Evolutionary conservation across 1,140 invertebrate species (phyloP).

Genomic region (Zaprionus inermis): DNA sequence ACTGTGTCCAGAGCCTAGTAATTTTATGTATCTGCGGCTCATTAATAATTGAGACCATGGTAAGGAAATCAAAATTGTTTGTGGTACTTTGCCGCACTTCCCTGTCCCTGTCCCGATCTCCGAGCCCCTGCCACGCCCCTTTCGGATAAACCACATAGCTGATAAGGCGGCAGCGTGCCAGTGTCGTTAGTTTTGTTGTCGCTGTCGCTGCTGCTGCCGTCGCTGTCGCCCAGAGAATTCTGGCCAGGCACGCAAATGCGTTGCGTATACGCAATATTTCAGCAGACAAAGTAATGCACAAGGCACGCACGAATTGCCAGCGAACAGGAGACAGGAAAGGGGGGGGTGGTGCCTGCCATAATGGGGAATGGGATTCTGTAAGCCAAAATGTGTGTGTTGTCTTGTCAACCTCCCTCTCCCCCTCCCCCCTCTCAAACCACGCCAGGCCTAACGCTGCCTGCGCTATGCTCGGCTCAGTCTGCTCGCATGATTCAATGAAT

Average conservation of each 20-base stretch:
- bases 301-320: constrained; percentile 43
- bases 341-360: neutral
- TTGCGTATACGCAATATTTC: constrained; percentile 79
- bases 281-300: constrained; percentile 66
- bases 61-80: constrained; percentile 52
- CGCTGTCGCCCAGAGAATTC: constrained; percentile 33
- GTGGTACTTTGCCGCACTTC: too few species aligned
- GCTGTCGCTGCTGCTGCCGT: constrained; percentile 38
- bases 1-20: constrained; percentile 33
- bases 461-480: constrained; percentile 41
- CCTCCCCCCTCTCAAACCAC: neutral
- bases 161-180: constrained; percentile 69
- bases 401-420: constrained; percentile 13
- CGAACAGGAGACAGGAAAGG: neutral
- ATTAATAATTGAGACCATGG: constrained; percentile 54
- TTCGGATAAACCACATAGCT: constrained; percentile 17
- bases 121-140: neutral
- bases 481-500: constrained; percentile 78
- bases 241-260: constrained; percentile 43
- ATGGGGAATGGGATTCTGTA: constrained; percentile 14
- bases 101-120: too few species aligned
- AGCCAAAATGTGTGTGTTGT: constrained; percentile 67
- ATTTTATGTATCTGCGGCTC: constrained; percentile 55
- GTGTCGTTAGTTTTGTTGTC: constrained; percentile 69
- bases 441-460: constrained; percentile 17